Conservation (phyloP, 2,797 vertebrate genomes). For the Ctenosaura bakeri region DNA sequence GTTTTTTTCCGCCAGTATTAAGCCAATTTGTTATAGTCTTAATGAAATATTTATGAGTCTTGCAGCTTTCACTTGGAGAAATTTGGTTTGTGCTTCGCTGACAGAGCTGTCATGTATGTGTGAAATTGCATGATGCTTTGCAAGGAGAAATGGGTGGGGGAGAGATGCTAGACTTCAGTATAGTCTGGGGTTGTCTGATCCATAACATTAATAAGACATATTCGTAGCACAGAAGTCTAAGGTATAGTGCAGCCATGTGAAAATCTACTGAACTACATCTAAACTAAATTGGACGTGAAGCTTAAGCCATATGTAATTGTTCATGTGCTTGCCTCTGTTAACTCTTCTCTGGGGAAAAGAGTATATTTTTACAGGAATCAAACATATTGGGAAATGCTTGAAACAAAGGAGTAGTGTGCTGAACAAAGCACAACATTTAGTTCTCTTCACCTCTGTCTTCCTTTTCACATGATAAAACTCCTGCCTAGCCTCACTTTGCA, state of each 20-base stretch:
- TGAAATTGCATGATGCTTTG: neutral
- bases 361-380: slow-evolving; percentile 9
- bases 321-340: neutral
- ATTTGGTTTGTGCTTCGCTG: slow-evolving; percentile 44
- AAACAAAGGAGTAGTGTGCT: neutral
- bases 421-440: neutral
- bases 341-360: too few species aligned
- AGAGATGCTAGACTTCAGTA: neutral
- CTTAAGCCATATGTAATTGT: neutral
- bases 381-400: neutral
- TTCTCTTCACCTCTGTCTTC: neutral
- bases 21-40: slow-evolving; percentile 69
- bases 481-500: neutral
- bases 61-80: slow-evolving; percentile 52
- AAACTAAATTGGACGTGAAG: neutral
- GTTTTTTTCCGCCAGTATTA: slow-evolving; percentile 55
- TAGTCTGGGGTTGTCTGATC: neutral
- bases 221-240: neutral
- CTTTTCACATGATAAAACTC: neutral
- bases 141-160: neutral
- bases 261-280: neutral
- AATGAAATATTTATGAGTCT: slow-evolving; percentile 83
- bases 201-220: slow-evolving; percentile 12
- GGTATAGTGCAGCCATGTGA: neutral
- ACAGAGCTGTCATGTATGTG: neutral